These are phyloP conservation scores for Rhinolophus sinicus DNA, from an alignment of 2,113 vertebrate species.

Conservation along the genomic window DNA sequence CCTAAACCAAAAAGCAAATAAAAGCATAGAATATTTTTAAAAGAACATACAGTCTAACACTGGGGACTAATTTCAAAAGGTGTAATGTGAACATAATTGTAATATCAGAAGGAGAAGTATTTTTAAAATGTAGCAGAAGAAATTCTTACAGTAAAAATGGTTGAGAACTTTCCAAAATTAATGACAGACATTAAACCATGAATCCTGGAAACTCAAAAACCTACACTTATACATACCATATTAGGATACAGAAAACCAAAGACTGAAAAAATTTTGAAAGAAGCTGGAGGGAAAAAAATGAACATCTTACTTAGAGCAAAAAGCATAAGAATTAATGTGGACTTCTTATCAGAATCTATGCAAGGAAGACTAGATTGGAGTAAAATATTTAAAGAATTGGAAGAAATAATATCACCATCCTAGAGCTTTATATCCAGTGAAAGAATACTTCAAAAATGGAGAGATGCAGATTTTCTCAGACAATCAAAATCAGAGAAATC, in stretches of 20 bases:
- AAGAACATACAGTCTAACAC: background rate
- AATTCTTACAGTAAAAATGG: background rate
- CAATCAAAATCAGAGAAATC: background rate
- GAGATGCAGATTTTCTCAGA: background rate
- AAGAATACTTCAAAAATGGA: background rate
- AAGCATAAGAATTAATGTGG: background rate
- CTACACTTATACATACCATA: background rate
- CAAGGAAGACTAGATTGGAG: background rate
- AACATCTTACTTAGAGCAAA: background rate
- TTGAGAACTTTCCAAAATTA: background rate
- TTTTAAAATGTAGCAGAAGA: background rate
- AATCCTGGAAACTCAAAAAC: background rate
- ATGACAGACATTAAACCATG: background rate
- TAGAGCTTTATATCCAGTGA: background rate
- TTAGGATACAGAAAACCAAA: background rate
- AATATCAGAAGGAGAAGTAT: background rate
- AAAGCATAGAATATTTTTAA: background rate
- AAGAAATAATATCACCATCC: background rate
- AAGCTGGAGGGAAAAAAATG: background rate
- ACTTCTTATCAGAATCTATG: background rate
- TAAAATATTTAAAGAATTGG: background rate
- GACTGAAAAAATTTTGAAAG: background rate
- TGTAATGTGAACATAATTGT: background rate
- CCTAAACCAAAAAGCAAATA: background rate
- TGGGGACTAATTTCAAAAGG: background rate